Conservation (phyloP, 2,113 vertebrate genomes). For the Paramormyrops kingsleyae region DNA sequence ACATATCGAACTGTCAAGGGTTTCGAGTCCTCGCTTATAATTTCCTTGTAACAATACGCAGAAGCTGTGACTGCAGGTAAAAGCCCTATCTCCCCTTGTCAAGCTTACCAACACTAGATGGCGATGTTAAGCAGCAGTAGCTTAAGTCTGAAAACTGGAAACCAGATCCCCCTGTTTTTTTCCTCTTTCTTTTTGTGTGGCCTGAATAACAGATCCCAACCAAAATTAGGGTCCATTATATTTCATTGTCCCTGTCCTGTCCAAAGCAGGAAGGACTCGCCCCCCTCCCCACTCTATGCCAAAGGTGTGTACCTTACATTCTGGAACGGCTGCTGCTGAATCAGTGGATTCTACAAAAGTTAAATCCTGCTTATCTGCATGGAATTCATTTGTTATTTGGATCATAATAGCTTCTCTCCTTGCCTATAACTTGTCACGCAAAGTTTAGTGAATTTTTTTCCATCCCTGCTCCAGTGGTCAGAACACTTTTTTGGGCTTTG, state of each 20-base stretch:
- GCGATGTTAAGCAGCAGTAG: slow-evolving; percentile 14
- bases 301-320: slow-evolving; percentile 25
- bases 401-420: slow-evolving; percentile 34
- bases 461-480: not conserved
- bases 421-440: slow-evolving; percentile 29
- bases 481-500: not conserved
- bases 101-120: slow-evolving; percentile 4
- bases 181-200: not conserved
- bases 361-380: slow-evolving; percentile 44
- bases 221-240: slow-evolving; percentile 11
- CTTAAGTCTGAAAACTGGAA: not conserved
- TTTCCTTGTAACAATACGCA: not conserved
- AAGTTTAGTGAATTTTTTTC: slow-evolving; percentile 13
- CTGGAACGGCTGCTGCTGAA: slow-evolving; percentile 20
- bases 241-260: slow-evolving; percentile 18
- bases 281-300: slow-evolving; percentile 2
- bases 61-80: not conserved
- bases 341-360: slow-evolving; percentile 37
- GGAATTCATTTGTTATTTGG: slow-evolving; percentile 44
- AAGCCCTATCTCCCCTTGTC: not conserved
- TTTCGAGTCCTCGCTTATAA: not conserved
- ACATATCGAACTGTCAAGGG: not conserved
- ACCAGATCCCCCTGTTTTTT: not conserved
- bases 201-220: slow-evolving; percentile 12
- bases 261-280: not conserved